Conservation (phyloP, 2,113 vertebrate species). For the Octodon degus region DNA sequence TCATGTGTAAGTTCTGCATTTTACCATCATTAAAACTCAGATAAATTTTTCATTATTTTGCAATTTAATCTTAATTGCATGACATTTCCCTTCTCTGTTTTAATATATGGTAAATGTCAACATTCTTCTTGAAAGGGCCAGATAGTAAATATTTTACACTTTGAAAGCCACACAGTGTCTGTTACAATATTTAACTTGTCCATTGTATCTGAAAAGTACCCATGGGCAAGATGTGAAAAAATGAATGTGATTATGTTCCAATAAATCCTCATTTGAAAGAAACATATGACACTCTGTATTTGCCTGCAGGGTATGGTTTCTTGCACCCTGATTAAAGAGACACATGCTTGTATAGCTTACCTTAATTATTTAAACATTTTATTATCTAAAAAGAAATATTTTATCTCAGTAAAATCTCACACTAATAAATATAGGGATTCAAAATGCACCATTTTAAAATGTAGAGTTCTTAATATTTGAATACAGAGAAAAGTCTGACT, state of each 20-base stretch:
- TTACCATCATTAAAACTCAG: neutral
- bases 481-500: neutral
- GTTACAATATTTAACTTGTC: neutral
- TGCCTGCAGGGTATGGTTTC: neutral
- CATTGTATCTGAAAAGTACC: neutral
- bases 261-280: slow-evolving; percentile 3
- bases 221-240: neutral
- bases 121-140: neutral
- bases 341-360: neutral
- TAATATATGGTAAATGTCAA: neutral
- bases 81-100: neutral
- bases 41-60: slow-evolving; percentile 13
- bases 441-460: neutral
- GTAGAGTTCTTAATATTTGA: neutral
- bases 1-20: neutral
- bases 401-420: neutral
- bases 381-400: neutral
- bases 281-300: neutral
- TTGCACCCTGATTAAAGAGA: neutral
- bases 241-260: neutral
- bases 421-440: neutral
- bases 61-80: neutral
- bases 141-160: neutral
- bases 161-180: neutral
- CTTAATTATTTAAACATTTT: neutral